Percentiles rank a stretch among this genome's conserved stretches.
Evolutionary conservation across 2,888 invertebrate genomes (phyloP).

Genomic region (Augochlorella aurata): DNA sequence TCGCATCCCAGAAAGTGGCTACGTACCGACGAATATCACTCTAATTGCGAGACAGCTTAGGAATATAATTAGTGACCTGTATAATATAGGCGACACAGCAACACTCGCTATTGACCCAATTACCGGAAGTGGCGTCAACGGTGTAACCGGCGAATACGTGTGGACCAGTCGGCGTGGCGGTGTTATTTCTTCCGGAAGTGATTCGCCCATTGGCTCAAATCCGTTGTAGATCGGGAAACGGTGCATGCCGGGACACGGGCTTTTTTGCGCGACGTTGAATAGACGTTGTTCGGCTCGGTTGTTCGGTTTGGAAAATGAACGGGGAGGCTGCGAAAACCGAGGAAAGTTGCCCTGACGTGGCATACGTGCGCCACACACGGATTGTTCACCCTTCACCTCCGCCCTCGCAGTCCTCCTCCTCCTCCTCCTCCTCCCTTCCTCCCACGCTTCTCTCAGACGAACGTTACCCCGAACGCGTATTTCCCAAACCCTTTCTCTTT

Average conservation of each 20-base stretch:
- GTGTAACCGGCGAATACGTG: conserved; percentile 22
- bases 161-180: neutral
- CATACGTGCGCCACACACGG: conserved; percentile 55
- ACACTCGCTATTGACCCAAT: conserved; percentile 51
- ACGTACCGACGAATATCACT: conserved; percentile 10
- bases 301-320: conserved; percentile 36
- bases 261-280: conserved; percentile 6
- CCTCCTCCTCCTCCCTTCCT: neutral
- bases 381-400: conserved; percentile 55
- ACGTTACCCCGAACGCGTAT: conserved; percentile 59
- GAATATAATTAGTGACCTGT: conserved; percentile 57
- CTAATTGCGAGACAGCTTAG: conserved; percentile 36
- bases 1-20: neutral
- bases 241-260: neutral
- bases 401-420: neutral
- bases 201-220: conserved; percentile 18
- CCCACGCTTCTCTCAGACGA: conserved; percentile 39
- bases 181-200: conserved; percentile 3
- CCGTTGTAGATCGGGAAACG: neutral
- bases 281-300: conserved; percentile 26
- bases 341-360: conserved; percentile 52
- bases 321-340: conserved; percentile 34
- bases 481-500: conserved; percentile 54
- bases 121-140: conserved; percentile 41
- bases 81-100: conserved; percentile 53